Percentiles rank a stretch among this genome's conserved stretches.
Evolutionary conservation across 2,888 invertebrate species (phyloP).

Genomic region (Nasonia oneida): DNA sequence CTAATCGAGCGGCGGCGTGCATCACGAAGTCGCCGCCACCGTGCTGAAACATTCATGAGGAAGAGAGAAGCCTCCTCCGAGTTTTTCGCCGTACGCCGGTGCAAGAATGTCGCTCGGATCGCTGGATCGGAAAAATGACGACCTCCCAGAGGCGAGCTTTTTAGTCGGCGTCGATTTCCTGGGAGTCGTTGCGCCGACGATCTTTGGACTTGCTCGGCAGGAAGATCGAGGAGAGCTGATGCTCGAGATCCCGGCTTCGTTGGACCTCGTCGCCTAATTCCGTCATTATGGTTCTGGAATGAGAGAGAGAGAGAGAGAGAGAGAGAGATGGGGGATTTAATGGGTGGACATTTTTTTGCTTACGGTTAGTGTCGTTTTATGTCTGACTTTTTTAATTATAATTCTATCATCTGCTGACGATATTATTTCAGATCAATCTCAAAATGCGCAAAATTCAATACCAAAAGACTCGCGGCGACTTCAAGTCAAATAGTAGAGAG

Average conservation of each 20-base stretch:
- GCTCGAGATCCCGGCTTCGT: slow-evolving; percentile 33
- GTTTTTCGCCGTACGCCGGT: slow-evolving; percentile 23
- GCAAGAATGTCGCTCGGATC: slow-evolving; percentile 20
- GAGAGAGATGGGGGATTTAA: not conserved
- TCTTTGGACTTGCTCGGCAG: not conserved
- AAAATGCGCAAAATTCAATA: not conserved
- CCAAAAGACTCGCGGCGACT: not conserved
- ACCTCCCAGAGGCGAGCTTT: not conserved
- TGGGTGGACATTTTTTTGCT: no score
- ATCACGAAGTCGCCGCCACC: slow-evolving; percentile 6
- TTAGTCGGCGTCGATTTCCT: not conserved
- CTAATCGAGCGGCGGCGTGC: slow-evolving; percentile 39
- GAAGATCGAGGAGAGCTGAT: slow-evolving; percentile 24
- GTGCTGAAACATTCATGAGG: slow-evolving; percentile 55
- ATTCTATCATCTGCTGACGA: no score
- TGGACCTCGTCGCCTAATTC: slow-evolving; percentile 42
- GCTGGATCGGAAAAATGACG: slow-evolving; percentile 29
- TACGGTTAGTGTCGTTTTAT: no score
- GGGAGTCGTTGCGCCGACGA: not conserved
- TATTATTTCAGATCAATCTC: not conserved
- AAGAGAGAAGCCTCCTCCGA: not conserved
- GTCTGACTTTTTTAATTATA: not conserved
- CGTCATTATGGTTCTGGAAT: slow-evolving; percentile 27
- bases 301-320: not conserved
- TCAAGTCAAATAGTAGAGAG: not conserved